These are phyloP conservation scores for Falco novaeseelandiae DNA, from an alignment of 2,797 vertebrate species.

Conservation along the genomic window DNA sequence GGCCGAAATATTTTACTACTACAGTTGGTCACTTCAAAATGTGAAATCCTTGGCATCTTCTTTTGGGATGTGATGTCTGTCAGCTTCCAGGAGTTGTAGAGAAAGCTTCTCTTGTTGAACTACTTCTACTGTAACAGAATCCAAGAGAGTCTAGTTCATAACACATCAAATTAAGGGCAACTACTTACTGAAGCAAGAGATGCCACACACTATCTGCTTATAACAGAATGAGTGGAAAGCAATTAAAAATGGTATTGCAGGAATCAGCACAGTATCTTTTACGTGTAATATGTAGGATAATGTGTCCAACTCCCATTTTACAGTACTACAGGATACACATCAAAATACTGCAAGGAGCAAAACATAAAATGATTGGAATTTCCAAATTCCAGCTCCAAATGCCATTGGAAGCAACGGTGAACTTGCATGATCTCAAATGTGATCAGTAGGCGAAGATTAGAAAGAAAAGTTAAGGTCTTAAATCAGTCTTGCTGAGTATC, in stretches of 20 bases:
- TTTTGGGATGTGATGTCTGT: not conserved
- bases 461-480: not conserved
- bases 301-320: not conserved
- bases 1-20: not conserved
- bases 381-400: not conserved
- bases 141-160: not conserved
- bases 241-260: not conserved
- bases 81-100: not conserved
- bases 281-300: not conserved
- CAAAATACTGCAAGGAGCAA: not conserved
- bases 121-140: not conserved
- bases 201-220: not conserved
- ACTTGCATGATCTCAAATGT: not conserved
- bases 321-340: not conserved
- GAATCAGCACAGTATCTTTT: not conserved
- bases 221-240: not conserved
- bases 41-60: not conserved
- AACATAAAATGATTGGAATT: not conserved
- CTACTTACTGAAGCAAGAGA: not conserved
- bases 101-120: not conserved
- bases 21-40: not conserved
- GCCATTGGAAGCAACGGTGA: not conserved
- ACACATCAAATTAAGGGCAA: not conserved
- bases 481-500: not conserved
- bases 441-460: not conserved